Evolutionary conservation across 2,113 vertebrate species (phyloP).

Genomic region (Hystrix cristata): DNA sequence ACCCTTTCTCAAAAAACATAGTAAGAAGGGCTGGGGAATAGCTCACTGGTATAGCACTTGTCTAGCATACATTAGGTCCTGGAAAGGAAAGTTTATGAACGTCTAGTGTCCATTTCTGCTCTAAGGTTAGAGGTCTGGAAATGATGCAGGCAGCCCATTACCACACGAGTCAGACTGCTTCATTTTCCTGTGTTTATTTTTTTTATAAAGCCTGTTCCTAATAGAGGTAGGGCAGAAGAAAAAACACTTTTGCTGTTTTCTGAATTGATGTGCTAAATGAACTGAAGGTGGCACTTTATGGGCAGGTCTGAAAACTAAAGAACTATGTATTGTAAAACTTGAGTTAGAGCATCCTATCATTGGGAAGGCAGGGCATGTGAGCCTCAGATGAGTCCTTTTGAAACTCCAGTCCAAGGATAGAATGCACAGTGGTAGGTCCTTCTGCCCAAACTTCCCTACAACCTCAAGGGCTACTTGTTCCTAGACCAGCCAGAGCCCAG

Average conservation of each 20-base stretch:
- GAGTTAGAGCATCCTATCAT: not conserved
- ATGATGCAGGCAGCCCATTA: no score
- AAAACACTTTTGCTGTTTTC: not conserved
- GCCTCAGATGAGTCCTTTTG: not conserved
- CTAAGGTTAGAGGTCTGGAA: not conserved
- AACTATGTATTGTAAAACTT: not conserved
- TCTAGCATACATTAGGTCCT: not conserved
- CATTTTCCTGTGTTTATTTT: not conserved
- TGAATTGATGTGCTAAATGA: not conserved
- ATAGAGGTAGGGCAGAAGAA: not conserved
- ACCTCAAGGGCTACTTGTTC: not conserved
- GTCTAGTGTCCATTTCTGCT: not conserved
- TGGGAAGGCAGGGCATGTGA: not conserved
- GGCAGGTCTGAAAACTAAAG: slow-evolving; percentile 51
- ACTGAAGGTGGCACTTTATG: not conserved
- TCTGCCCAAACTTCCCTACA: not conserved
- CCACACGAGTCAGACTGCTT: accelerated
- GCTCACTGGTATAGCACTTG: not conserved
- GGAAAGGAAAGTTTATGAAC: not conserved
- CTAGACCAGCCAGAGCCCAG: not conserved
- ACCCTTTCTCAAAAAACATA: not conserved
- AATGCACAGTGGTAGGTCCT: not conserved
- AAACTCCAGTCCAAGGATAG: not conserved
- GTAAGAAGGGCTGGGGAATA: not conserved
- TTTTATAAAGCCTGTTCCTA: not conserved